Percentiles rank a stretch among this genome's conserved stretches.
phyloP scores from a whole-genome alignment of 2,888 invertebrate species.

The Charanyca ferruginea region DNA sequence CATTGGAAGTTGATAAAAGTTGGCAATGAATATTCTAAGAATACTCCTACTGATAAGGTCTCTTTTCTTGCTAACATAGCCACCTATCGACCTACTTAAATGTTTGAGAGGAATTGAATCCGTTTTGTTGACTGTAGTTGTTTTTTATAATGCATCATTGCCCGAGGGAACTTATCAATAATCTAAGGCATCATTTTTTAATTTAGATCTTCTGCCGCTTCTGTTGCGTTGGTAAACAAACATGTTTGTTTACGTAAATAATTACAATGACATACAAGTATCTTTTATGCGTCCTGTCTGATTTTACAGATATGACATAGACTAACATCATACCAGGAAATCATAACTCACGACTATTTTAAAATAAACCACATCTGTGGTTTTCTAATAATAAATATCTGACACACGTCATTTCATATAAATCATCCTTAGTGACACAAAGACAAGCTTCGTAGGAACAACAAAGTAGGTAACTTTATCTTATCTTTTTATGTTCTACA shows the following conservation, averaged over 20 bases:
- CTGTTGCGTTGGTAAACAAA: no score
- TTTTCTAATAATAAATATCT: constrained; percentile 23
- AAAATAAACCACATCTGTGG: constrained; percentile 27
- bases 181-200: no score
- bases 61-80: background rate
- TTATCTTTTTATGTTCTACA: constrained; percentile 42
- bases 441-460: constrained; percentile 17
- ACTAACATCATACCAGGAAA: constrained; percentile 7
- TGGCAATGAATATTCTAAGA: constrained; percentile 20
- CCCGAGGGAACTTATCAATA: no score
- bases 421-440: constrained; percentile 22
- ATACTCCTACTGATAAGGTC: constrained; percentile 26
- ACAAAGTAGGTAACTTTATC: constrained; percentile 50
- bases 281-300: no score
- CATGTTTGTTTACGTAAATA: no score
- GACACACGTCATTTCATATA: constrained; percentile 11
- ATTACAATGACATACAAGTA: no score
- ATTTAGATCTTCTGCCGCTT: no score
- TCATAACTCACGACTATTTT: constrained; percentile 12
- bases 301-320: background rate
- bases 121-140: background rate
- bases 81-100: background rate
- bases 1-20: constrained; percentile 23
- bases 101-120: background rate
- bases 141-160: background rate